These are phyloP conservation scores for Drosophila arawakana DNA, from an alignment of 1,140 invertebrate species.

Conservation along the genomic window DNA sequence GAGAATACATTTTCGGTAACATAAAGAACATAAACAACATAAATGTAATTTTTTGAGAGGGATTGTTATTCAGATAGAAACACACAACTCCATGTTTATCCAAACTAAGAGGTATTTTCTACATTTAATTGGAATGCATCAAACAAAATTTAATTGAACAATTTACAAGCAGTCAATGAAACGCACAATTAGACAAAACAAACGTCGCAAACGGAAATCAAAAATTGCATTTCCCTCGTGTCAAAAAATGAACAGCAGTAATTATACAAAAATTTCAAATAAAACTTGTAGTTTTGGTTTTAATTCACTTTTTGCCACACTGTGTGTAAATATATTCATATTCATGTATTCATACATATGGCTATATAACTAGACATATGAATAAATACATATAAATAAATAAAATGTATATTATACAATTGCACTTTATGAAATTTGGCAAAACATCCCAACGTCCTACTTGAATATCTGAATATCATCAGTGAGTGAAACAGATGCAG, in stretches of 20 bases:
- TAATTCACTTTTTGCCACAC: background rate
- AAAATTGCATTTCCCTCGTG: slow-evolving; percentile 15
- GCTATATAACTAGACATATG: slow-evolving; percentile 8
- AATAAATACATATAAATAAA: slow-evolving; percentile 50
- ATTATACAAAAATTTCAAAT: slow-evolving; percentile 29
- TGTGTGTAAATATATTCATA: background rate
- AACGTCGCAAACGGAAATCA: background rate
- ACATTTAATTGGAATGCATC: background rate
- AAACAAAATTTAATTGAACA: slow-evolving; percentile 12
- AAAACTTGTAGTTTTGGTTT: slow-evolving; percentile 36
- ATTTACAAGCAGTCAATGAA: slow-evolving; percentile 24
- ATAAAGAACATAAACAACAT: background rate
- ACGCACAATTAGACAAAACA: slow-evolving; percentile 14
- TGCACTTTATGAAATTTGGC: slow-evolving; percentile 58
- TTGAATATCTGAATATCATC: slow-evolving; percentile 4
- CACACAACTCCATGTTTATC: background rate
- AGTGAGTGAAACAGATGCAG: slow-evolving; percentile 7
- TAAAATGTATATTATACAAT: slow-evolving; percentile 62
- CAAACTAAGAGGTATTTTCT: background rate
- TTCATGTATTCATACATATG: background rate
- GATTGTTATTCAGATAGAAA: no score
- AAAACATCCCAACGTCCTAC: slow-evolving; percentile 19
- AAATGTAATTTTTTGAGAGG: background rate
- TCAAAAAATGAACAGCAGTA: slow-evolving; percentile 16
- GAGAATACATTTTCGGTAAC: background rate